Percentiles rank a stretch among this genome's conserved stretches.
These are phyloP conservation scores for Leptoclinus maculatus DNA, from an alignment of 2,797 vertebrate species.

Conservation along the genomic window DNA sequence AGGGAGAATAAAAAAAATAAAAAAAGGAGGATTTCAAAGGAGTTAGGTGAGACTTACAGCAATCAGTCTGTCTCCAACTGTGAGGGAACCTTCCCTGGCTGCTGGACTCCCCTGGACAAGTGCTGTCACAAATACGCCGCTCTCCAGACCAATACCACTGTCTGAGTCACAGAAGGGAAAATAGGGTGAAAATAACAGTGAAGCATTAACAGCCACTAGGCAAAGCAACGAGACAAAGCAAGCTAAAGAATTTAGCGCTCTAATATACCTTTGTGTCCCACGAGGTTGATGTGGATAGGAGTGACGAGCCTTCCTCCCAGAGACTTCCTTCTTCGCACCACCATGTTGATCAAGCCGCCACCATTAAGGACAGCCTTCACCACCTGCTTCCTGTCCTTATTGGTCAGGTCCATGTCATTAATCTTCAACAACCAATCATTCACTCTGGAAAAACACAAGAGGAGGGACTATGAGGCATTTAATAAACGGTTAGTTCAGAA, in stretches of 20 bases:
- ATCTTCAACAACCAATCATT: constrained; percentile 98
- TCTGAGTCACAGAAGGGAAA: constrained; percentile 80
- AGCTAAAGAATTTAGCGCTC: neutral
- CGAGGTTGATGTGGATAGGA: constrained; percentile 93
- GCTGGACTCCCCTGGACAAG: constrained; percentile 93
- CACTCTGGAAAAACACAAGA: constrained; percentile 83
- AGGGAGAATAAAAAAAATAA: neutral
- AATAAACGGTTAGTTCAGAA: neutral
- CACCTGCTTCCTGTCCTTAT: constrained; percentile 98
- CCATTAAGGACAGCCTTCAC: constrained; percentile 94
- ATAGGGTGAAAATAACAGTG: neutral
- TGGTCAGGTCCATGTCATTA: constrained; percentile 95
- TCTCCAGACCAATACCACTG: constrained; percentile 92
- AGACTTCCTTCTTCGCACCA: constrained; percentile 95
- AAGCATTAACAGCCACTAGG: neutral
- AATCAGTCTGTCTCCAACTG: constrained; percentile 93
- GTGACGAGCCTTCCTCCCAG: constrained; percentile 93
- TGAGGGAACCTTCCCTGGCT: constrained; percentile 92
- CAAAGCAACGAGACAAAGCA: neutral
- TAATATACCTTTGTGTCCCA: constrained; percentile 92
- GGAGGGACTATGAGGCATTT: neutral
- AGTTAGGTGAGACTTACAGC: constrained; percentile 88
- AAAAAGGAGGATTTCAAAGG: constrained; percentile 29
- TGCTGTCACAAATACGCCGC: constrained; percentile 91
- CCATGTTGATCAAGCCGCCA: constrained; percentile 95